Percentiles rank a stretch among this genome's conserved stretches.
Evolutionary conservation across 2,888 invertebrate species (phyloP).

Genomic region (Chorisops tibialis): DNA sequence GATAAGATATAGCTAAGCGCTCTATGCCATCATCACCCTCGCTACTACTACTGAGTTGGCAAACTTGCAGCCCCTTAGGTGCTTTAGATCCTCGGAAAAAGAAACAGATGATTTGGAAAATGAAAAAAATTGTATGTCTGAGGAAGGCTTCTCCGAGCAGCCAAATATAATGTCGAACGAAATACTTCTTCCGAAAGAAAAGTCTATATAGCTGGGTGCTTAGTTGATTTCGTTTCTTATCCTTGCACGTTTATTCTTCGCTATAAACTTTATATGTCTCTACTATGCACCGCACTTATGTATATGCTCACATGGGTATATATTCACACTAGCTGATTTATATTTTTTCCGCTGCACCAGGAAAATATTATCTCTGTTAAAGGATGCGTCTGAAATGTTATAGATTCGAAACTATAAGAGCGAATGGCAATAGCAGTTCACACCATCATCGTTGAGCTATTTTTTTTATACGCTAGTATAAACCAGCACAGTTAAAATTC

Average conservation of each 20-base stretch:
- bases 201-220: neutral
- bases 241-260: neutral
- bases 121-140: no score
- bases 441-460: neutral
- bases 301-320: neutral
- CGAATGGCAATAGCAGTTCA: neutral
- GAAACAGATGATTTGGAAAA: no score
- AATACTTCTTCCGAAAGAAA: no score
- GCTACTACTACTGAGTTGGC: no score
- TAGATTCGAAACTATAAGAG: neutral
- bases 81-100: no score
- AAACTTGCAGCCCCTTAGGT: no score
- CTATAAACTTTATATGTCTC: neutral
- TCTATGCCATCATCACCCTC: no score
- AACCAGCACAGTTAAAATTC: neutral
- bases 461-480: neutral
- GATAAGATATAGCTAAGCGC: no score
- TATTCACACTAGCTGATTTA: slow-evolving; percentile 3
- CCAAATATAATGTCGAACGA: no score
- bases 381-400: neutral
- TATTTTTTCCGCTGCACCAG: neutral
- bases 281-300: no score
- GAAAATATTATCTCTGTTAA: slow-evolving; percentile 3
- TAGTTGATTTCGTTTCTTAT: neutral
- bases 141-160: no score